These are phyloP conservation scores for Aproaerema taeniolella DNA, from an alignment of 2,888 invertebrate species.

Conservation along the genomic window DNA sequence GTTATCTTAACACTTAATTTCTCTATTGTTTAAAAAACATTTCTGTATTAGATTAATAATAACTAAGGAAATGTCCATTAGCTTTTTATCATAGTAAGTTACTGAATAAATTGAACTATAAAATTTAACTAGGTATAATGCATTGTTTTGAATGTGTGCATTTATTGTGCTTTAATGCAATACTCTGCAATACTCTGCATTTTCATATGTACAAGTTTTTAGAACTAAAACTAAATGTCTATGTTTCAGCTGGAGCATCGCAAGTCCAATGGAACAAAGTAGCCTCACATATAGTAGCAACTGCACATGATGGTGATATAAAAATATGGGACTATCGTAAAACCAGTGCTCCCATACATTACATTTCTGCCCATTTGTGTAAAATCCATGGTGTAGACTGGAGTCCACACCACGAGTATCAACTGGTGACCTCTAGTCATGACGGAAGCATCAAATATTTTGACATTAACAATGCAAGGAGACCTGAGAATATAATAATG, in stretches of 20 bases:
- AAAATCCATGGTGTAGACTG: slow-evolving; percentile 97
- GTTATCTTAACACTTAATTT: too few species aligned
- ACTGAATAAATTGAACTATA: too few species aligned
- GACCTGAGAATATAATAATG: slow-evolving; percentile 89
- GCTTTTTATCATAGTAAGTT: too few species aligned
- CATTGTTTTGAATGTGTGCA: too few species aligned
- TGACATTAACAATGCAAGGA: slow-evolving; percentile 90
- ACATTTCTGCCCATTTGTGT: slow-evolving; percentile 93
- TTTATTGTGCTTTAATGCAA: too few species aligned
- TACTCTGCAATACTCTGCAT: too few species aligned
- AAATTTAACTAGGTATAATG: too few species aligned
- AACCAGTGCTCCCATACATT: slow-evolving; percentile 90
- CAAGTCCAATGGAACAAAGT: slow-evolving; percentile 96
- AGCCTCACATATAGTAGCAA: slow-evolving; percentile 89
- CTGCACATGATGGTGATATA: slow-evolving; percentile 96
- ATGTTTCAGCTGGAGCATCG: slow-evolving; percentile 86
- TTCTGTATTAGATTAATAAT: background rate
- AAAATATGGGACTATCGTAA: slow-evolving; percentile 97
- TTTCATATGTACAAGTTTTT: too few species aligned
- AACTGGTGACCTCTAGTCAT: slow-evolving; percentile 94
- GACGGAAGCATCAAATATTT: slow-evolving; percentile 97
- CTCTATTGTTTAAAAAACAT: too few species aligned
- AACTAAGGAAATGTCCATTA: background rate
- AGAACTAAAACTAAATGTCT: too few species aligned
- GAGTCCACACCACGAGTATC: slow-evolving; percentile 91